These are phyloP conservation scores for Watsonalla binaria DNA, from an alignment of 2,888 invertebrate species.

Conservation along the genomic window DNA sequence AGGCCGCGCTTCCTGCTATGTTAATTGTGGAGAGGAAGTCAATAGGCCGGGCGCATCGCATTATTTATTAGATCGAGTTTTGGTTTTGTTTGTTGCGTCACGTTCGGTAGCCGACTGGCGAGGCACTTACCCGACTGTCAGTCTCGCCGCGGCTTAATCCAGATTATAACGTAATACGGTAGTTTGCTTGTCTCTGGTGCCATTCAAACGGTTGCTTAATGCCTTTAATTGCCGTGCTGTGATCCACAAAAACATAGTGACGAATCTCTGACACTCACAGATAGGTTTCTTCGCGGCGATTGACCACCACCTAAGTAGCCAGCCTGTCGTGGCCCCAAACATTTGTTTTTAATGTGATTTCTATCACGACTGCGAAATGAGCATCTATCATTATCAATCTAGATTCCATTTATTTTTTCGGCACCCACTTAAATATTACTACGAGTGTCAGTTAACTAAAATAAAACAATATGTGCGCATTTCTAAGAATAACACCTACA, in stretches of 20 bases:
- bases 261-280: constrained; percentile 28
- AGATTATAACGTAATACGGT: constrained; percentile 77
- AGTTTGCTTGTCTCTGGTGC: constrained; percentile 62
- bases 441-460: not conserved
- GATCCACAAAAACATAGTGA: constrained; percentile 36
- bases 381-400: constrained; percentile 1
- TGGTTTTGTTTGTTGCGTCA: constrained; percentile 55
- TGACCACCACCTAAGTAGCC: constrained; percentile 19
- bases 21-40: constrained; percentile 72
- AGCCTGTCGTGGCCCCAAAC: constrained; percentile 19
- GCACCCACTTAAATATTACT: not conserved
- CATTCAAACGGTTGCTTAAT: constrained; percentile 62
- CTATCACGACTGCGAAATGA: constrained; percentile 1
- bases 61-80: constrained; percentile 68
- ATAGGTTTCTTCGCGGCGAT: constrained; percentile 25
- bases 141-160: constrained; percentile 56
- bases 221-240: constrained; percentile 56
- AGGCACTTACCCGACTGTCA: constrained; percentile 71
- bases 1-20: constrained; percentile 71
- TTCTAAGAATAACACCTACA: too few species aligned
- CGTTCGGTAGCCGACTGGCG: constrained; percentile 42
- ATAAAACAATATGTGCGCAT: too few species aligned
- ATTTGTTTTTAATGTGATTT: constrained; percentile 13
- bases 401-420: not conserved
- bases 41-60: constrained; percentile 60